Percentiles rank a stretch among this genome's conserved stretches.
These are phyloP conservation scores for Sycophaga agraensis DNA, from an alignment of 1,140 invertebrate species.

Conservation along the genomic window DNA sequence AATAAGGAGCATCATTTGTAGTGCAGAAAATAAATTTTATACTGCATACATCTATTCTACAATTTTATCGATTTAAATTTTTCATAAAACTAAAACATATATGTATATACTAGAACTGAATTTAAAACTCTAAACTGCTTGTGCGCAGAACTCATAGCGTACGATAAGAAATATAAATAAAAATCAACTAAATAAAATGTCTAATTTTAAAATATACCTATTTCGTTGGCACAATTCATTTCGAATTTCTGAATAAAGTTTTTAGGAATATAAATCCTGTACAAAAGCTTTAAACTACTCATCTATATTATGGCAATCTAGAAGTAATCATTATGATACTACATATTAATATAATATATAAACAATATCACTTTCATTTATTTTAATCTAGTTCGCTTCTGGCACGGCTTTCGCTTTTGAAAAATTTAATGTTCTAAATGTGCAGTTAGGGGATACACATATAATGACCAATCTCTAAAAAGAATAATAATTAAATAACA, in stretches of 20 bases:
- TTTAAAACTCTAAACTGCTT: background rate
- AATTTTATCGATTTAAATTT: background rate
- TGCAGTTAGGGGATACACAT: too few relatives aligned
- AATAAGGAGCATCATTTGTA: too few relatives aligned
- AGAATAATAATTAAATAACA: too few relatives aligned
- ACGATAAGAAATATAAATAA: background rate
- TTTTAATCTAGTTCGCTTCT: background rate
- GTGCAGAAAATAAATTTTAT: slow-evolving; percentile 12
- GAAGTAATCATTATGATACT: background rate
- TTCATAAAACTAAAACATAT: background rate
- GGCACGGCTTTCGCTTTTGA: background rate
- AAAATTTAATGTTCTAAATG: too few relatives aligned
- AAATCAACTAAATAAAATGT: background rate
- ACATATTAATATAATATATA: slow-evolving; percentile 13
- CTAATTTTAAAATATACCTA: background rate
- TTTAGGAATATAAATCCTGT: background rate
- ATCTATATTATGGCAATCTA: background rate
- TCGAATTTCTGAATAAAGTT: slow-evolving; percentile 1
- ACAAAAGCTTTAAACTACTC: background rate
- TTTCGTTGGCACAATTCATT: slow-evolving; percentile 12
- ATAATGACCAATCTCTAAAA: too few relatives aligned
- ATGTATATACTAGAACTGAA: background rate
- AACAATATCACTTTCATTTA: slow-evolving; percentile 2
- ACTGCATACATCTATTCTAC: background rate
- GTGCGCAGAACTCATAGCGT: background rate